Base-by-base conservation (phyloP, 2,113 vertebrate species). In the Rhabdomys dilectus region DNA sequence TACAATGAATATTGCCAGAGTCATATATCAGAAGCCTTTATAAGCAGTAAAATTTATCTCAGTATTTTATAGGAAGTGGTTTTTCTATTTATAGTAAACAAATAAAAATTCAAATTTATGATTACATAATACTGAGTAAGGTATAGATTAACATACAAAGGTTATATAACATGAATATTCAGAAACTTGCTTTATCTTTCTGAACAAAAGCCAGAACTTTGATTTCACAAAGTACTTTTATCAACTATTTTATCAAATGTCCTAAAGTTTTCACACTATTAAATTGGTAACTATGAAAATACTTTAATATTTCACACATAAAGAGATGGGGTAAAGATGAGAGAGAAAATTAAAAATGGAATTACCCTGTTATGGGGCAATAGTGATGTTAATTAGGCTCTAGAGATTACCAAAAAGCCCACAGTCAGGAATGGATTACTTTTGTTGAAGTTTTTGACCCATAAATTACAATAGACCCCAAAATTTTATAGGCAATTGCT, bases 91-190 rank as follows among this genome's bases (percentile, higher is more conserved):
- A n/a, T 76, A 75, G 29, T 48, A 91, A 96, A 82, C 4, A 39
- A 58, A 82, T 53, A 72, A 24, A 92, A 75, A 91, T 75, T 93
- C n/a, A 93, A 91, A 72, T 76, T 88, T 76, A 60, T 70, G 19
- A 88, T 88, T 13, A 76, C 48, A 29, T 70, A 76, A 81, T 95
- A 4, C 34, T 95, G 24, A 66, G 53, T 70, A 96, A 2, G 5
- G n/a, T 73, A 10, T 16, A 80, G 42, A 84, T 62, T 84, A 86
- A 75, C 85, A 87, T 45, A 13, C 1, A 91, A 72, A 77, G 56
- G 26, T 86, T 64, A 51, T 68, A 68, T 91, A 60, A 22, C 9
- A 31, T 66, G 82, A 66, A 90, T 58, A 68, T 75, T 89, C 36
- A 81, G 31, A 73, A 73, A 68, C 6, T 56, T 81, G 58, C n/a